phyloP scores from a whole-genome alignment of 2,797 vertebrate species.

The Eulemur albifrons region DNA sequence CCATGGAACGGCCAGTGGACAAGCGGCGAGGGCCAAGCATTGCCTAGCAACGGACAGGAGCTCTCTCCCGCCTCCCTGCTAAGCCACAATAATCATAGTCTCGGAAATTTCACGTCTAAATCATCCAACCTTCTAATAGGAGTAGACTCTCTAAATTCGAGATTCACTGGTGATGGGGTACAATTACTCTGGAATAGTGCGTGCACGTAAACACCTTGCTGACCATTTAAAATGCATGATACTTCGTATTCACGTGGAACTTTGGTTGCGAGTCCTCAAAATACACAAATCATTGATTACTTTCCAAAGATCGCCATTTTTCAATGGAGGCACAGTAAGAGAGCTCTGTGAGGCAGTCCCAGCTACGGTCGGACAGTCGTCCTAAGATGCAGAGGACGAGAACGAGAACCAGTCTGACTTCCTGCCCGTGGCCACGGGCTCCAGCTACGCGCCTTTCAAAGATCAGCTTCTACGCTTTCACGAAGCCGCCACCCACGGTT shows the following conservation, averaged over 20 bases:
- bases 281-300: neutral
- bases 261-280: neutral
- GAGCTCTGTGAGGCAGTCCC: no score
- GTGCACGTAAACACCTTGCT: fast-evolving
- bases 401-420: neutral
- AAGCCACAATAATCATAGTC: neutral
- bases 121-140: fast-evolving
- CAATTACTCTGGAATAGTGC: fast-evolving
- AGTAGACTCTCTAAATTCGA: neutral
- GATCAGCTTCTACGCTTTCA: fast-evolving
- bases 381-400: neutral
- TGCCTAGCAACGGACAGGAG: fast-evolving
- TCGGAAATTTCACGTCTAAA: neutral
- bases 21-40: neutral
- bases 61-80: neutral
- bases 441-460: fast-evolving
- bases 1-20: fast-evolving
- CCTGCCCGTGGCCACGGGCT: fast-evolving
- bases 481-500: neutral
- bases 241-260: no score
- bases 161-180: fast-evolving
- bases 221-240: no score
- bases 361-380: fast-evolving
- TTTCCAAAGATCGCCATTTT: neutral
- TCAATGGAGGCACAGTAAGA: fast-evolving